Conservation (phyloP, 2,113 vertebrate species). For the Parus major region DNA sequence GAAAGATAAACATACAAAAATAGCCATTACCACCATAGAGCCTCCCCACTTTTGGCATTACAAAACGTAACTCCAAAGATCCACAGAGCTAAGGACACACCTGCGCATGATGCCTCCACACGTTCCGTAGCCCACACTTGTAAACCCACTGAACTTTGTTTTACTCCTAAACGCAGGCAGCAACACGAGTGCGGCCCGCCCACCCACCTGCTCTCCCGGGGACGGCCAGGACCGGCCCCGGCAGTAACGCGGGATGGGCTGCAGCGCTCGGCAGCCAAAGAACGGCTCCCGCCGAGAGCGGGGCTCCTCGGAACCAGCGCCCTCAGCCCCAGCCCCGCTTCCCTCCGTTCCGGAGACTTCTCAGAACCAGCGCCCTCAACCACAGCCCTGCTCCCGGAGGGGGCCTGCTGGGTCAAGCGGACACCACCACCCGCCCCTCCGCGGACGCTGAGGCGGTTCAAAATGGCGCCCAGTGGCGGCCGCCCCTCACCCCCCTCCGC, state of each 20-base stretch:
- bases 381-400: too few relatives aligned
- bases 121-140: too few relatives aligned
- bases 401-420: rapidly evolving
- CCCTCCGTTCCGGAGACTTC: too few relatives aligned
- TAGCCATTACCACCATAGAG: rapidly evolving
- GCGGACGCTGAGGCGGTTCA: neutral
- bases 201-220: rapidly evolving
- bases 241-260: neutral
- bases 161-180: neutral
- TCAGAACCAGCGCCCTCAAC: rapidly evolving
- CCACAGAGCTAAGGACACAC: too few relatives aligned
- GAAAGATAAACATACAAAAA: neutral
- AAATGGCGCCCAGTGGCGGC: constrained; percentile 56
- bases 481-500: neutral
- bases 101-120: too few relatives aligned
- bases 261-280: rapidly evolving
- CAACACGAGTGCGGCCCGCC: rapidly evolving
- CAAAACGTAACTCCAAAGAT: neutral
- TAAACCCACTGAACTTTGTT: rapidly evolving
- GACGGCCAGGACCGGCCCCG: too few relatives aligned
- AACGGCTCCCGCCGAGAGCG: rapidly evolving
- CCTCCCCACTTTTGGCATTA: neutral
- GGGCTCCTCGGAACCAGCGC: rapidly evolving
- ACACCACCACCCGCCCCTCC: rapidly evolving
- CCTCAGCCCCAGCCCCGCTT: rapidly evolving